Evolutionary conservation across 2,888 invertebrate species (phyloP), one percentile per base, ranked within the genome.

Genomic region (Alcis repandata): DNA sequence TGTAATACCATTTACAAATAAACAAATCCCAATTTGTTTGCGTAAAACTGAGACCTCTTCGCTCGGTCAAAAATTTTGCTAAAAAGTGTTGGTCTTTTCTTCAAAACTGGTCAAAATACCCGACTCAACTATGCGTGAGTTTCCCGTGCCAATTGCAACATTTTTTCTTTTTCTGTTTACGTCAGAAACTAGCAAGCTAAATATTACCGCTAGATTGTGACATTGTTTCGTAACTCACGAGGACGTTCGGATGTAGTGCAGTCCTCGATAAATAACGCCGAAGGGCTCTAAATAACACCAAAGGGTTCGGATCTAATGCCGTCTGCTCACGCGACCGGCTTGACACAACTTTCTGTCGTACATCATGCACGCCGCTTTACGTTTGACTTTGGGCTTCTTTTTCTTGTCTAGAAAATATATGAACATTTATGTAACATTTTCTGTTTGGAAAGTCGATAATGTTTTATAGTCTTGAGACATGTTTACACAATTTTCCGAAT

Each of bases 221-320:
- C 78, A 77, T 72, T 65, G 72, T 78, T 77, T 75, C 70, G 70
- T 76, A 76, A 78, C 62, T 73, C 66, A 73, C 45, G 69, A 68
- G 70, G 68, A 61, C 43, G 51, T 67, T 68, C 40, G 72, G 74
- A 77, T 76, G 70, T 73, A 74, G 74, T 82, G 80, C 78, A 79
- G 76, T 83, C 80, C 81, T 82, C 86, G 75, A 91, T 92, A 92
- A 91, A 91, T 90, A 88, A 90, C 88, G 80, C 8, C 1, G 11
- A 51, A 51, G 51, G 49, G 36, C 17, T 38, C 36, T 92, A 92
- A 91, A 91, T 90, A 88, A 90, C 88, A 82, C 84, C 85, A 87
- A 90, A 90, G 90, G 90, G 91, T 91, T 90, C 80, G 75, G 69
- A 77, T 83, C 83, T 92, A 91, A 92, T 88, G 88, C 74, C 80